Conservation (phyloP, 2,888 invertebrate species). For the Monopis laevigella region DNA sequence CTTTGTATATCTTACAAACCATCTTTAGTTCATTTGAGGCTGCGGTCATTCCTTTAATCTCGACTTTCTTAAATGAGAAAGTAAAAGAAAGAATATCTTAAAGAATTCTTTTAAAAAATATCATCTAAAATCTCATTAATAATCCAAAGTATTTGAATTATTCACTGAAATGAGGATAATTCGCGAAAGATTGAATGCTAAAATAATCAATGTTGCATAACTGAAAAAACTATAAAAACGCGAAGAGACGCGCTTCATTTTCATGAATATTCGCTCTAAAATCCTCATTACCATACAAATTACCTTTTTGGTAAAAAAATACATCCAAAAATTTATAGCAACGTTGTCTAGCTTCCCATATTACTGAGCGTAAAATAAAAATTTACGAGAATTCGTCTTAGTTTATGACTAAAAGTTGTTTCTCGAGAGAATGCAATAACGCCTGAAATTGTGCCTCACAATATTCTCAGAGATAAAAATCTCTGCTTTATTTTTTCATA, state of each 20-base stretch:
- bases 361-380: slow-evolving; percentile 9
- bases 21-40: not conserved
- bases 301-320: slow-evolving; percentile 9
- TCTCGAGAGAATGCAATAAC: slow-evolving; percentile 1
- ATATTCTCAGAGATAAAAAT: too few relatives aligned
- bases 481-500: too few relatives aligned
- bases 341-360: slow-evolving; percentile 9
- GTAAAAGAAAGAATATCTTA: too few relatives aligned
- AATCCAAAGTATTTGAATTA: too few relatives aligned
- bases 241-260: not conserved
- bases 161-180: too few relatives aligned
- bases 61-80: too few relatives aligned
- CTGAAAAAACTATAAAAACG: slow-evolving; percentile 8
- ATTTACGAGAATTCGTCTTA: slow-evolving; percentile 10
- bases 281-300: slow-evolving; percentile 8
- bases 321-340: slow-evolving; percentile 6
- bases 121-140: too few relatives aligned
- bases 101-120: too few relatives aligned
- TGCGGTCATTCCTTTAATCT: too few relatives aligned
- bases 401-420: not conserved
- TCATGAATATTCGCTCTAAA: slow-evolving; percentile 6
- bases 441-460: too few relatives aligned
- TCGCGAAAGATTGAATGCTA: too few relatives aligned
- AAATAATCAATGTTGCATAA: too few relatives aligned
- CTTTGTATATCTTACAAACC: slow-evolving; percentile 6